phyloP scores from a whole-genome alignment of 2,113 vertebrate genomes.

The Laticauda laticaudata region DNA sequence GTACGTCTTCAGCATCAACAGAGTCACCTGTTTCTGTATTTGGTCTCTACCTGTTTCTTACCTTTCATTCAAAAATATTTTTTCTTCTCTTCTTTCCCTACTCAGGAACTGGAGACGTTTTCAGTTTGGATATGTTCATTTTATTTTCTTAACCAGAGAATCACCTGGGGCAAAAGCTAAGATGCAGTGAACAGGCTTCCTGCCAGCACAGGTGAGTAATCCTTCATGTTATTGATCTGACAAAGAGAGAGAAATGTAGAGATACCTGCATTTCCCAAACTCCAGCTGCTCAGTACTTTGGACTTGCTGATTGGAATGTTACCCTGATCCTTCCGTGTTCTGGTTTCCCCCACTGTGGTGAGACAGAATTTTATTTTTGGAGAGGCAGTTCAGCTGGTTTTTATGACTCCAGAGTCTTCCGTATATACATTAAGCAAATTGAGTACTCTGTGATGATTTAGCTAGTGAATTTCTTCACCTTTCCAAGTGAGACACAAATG shows the following conservation, averaged over 20 bases:
- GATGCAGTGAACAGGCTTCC: background rate
- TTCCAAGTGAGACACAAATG: background rate
- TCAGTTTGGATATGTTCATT: background rate
- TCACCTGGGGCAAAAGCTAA: background rate
- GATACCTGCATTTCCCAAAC: background rate
- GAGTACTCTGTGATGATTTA: background rate
- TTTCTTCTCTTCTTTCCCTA: background rate
- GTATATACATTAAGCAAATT: fast-evolving
- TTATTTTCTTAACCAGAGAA: background rate
- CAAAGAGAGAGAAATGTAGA: background rate
- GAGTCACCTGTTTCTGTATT: background rate
- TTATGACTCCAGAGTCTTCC: background rate
- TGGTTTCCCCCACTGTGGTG: background rate
- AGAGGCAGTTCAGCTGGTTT: background rate
- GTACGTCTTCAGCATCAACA: background rate
- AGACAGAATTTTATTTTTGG: background rate
- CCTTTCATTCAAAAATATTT: background rate
- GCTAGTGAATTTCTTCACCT: background rate
- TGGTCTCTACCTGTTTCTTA: background rate
- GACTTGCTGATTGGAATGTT: background rate
- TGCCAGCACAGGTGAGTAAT: background rate
- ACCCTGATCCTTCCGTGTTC: background rate
- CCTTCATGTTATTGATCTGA: background rate
- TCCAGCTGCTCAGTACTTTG: background rate
- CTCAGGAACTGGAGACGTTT: background rate